Evolutionary conservation across 2,797 vertebrate genomes (phyloP), one percentile per base, ranked within the genome.

Genomic region (Capromys pilorides): DNA sequence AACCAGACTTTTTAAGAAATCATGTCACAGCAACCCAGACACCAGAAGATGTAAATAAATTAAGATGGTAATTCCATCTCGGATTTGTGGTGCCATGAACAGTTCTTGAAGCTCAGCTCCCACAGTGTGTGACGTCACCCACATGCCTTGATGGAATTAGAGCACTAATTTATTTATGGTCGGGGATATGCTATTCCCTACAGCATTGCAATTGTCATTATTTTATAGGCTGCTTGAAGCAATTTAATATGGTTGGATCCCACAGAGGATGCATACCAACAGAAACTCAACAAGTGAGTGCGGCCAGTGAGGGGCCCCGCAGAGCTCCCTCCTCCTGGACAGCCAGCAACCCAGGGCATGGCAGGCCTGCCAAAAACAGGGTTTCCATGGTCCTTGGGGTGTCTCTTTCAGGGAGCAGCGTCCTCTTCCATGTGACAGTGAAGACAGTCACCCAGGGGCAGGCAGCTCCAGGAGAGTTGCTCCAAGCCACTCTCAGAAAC

Each of bases 111-210:
- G 89, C 89, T 62, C 5, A 0, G 26, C 75, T 92, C 93, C 93
- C 85, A 78, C 2, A 9, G 82, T 71, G 28, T 94, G 94, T 95
- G 96, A 97, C 96, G 91, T 95, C 94, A 94, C 61, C 86, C 69
- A 54, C 92, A 92, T 18, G 94, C 89, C 93, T 96, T 95, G 95
- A 96, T 87, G 90, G 96, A 97, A 97, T 96, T 95, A 96, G 91
- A 95, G 67, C 91, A 79, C 95, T 96, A 93, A 97, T 96, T 95
- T 97, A 95, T 96, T 96, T 96, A 96, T 85, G 94, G 91, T 64
- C 81, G 82, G 79, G 84, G 85, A 92, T 88, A 95, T 16, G 85
- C 69, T 90, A 90, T 94, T 95, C 85, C 94, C 96, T 75, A 86
- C 54, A 87, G 89, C 64, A 85, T 81, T 88, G 91, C 66, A 69